Evolutionary conservation across 2,797 vertebrate species (phyloP), one percentile per base, ranked within the genome.

Genomic region (Mormyrops attenuatus): DNA sequence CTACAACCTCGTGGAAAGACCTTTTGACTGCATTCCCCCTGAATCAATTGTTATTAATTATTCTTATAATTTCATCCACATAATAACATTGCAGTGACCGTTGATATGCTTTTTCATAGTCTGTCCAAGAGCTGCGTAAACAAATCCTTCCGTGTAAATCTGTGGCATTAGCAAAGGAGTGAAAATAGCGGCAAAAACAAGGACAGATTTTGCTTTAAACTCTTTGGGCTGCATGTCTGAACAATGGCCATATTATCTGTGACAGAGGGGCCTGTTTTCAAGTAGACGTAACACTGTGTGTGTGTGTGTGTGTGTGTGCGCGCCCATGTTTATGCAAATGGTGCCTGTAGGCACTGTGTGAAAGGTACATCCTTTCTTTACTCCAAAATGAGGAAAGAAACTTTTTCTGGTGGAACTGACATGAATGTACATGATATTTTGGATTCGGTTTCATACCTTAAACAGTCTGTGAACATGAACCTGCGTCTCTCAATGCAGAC

Each of bases 181-280:
- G 91, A 80, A 90, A 92, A 30, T 20, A 22, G 17, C 50, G 26
- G 77, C 77, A 80, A 57, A 8, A 63, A 90, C 89, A 91, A 88
- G 89, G 89, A 88, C 60, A n/a, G 90, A 94, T 93, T 93, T 93
- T 92, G 93, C 89, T 91, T 82, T 92, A 90, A 90, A 91, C 90
- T 92, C 92, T 90, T 94, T 89, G 90, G 20, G 77, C 77, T 82
- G 38, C 41, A 22, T 44, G 77, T 57, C 30, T 47, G 38, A 82
- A 82, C 77, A 82, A 82, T 82, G 88, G 87, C 55, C 47, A 77
- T 47, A 84, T 88, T 90, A 85, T 88, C 86, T 90, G 47, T 84
- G 80, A 88, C 77, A 49, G 52, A 50, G 41, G 6, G 34, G 50
- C 34, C 89, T 69, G 85, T 57, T 69, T 49, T 84, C 87, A 84